These are phyloP conservation scores for Dysmachus trigonus DNA, from an alignment of 2,888 invertebrate genomes.

Conservation along the genomic window DNA sequence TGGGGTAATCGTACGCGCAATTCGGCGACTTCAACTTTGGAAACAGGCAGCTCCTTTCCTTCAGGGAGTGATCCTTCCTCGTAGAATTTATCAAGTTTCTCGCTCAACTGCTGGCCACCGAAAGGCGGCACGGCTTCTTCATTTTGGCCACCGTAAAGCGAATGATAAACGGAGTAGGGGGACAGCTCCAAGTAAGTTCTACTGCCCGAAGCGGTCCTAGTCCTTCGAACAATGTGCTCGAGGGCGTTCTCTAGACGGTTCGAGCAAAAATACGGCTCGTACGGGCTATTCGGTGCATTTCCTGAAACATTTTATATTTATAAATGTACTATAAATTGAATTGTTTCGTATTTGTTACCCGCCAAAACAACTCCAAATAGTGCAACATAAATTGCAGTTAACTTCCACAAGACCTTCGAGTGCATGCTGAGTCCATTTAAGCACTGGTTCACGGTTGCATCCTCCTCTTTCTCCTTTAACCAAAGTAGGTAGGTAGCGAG, in stretches of 20 bases:
- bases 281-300: neutral
- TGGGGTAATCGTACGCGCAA: constrained; percentile 71
- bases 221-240: constrained; percentile 69
- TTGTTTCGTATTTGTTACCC: neutral
- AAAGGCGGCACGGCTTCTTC: neutral
- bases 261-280: constrained; percentile 69
- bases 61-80: neutral
- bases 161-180: constrained; percentile 60
- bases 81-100: constrained; percentile 39
- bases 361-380: neutral
- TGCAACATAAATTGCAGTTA: neutral
- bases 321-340: too few species aligned
- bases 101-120: constrained; percentile 28
- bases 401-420: neutral
- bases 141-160: constrained; percentile 58
- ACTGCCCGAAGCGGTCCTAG: constrained; percentile 56
- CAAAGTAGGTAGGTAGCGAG: too few species aligned
- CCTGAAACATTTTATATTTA: neutral
- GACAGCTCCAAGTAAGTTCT: constrained; percentile 56
- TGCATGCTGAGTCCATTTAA: constrained; percentile 9
- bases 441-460: too few species aligned
- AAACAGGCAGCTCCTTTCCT: constrained; percentile 49
- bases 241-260: constrained; percentile 73
- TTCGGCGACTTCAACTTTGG: constrained; percentile 60
- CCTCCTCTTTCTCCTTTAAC: too few species aligned